These are phyloP conservation scores for Formica exsecta DNA, from an alignment of 1,140 invertebrate genomes.

Conservation along the genomic window DNA sequence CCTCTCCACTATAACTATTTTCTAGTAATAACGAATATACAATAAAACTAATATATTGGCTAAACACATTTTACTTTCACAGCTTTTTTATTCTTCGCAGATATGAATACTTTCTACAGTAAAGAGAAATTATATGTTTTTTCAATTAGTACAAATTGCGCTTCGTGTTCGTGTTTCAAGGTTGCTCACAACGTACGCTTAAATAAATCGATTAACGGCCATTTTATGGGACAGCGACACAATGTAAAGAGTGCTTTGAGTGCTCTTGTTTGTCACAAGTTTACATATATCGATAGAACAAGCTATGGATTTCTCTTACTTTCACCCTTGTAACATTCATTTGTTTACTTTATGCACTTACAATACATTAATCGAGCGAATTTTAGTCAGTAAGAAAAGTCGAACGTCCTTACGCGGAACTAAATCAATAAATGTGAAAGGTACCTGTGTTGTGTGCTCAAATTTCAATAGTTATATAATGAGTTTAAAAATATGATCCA, in stretches of 20 bases:
- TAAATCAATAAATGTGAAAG: background rate
- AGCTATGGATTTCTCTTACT: slow-evolving; percentile 41
- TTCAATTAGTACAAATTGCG: slow-evolving; percentile 14
- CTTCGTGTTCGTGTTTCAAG: background rate
- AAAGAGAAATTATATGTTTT: slow-evolving; percentile 44
- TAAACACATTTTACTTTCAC: slow-evolving; percentile 44
- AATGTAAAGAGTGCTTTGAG: background rate
- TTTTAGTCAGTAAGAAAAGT: background rate
- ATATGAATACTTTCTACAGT: slow-evolving; percentile 57
- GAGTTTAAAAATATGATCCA: no score
- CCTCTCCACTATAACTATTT: background rate
- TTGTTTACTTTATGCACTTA: slow-evolving; percentile 32
- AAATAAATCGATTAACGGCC: slow-evolving; percentile 46
- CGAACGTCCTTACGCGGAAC: background rate
- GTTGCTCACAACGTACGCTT: background rate
- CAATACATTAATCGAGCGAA: background rate
- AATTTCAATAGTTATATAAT: no score
- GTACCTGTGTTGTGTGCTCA: background rate
- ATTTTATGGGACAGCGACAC: slow-evolving; percentile 1
- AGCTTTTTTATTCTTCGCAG: slow-evolving; percentile 5
- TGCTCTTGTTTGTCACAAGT: slow-evolving; percentile 24
- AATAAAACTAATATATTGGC: slow-evolving; percentile 18
- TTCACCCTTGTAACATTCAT: slow-evolving; percentile 22
- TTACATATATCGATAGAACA: background rate
- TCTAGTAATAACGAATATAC: slow-evolving; percentile 11